Evolutionary conservation across 2,113 vertebrate species (phyloP).

Genomic region (Ia io): DNA sequence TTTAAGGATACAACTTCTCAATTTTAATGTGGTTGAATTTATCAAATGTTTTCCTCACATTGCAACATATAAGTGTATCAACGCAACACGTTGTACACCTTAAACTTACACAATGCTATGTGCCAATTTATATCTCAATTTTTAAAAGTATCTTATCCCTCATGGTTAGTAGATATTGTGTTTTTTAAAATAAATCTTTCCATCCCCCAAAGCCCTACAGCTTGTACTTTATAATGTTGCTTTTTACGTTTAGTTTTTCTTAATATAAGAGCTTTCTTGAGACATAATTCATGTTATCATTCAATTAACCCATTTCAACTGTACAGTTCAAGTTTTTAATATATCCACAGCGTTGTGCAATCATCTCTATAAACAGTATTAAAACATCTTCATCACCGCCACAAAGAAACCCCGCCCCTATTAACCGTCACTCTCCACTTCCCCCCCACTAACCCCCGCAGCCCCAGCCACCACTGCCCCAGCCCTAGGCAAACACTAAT

Average conservation of each 20-base stretch:
- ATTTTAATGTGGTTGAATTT: neutral
- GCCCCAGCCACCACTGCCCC: neutral
- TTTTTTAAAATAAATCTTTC: slow-evolving; percentile 23
- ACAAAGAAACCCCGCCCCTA: neutral
- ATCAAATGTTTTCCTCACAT: neutral
- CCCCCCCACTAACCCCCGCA: no score
- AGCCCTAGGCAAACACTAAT: neutral
- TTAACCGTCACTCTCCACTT: neutral
- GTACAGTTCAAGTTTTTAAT: neutral
- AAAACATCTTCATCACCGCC: neutral
- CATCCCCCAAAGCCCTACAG: neutral
- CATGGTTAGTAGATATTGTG: neutral
- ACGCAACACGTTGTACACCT: neutral
- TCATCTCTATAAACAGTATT: neutral
- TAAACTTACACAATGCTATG: neutral
- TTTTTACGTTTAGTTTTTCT: neutral
- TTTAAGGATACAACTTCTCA: slow-evolving; percentile 13
- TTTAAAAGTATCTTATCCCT: neutral
- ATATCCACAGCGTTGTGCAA: neutral
- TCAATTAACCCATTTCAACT: neutral
- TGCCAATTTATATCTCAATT: neutral
- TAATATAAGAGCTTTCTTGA: neutral
- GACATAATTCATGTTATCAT: neutral
- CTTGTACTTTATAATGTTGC: neutral
- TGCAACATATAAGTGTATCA: neutral